Evolutionary conservation across 1,140 invertebrate genomes (phyloP), one percentile per base, ranked within the genome.

Genomic region (Cryptotermes secundus): DNA sequence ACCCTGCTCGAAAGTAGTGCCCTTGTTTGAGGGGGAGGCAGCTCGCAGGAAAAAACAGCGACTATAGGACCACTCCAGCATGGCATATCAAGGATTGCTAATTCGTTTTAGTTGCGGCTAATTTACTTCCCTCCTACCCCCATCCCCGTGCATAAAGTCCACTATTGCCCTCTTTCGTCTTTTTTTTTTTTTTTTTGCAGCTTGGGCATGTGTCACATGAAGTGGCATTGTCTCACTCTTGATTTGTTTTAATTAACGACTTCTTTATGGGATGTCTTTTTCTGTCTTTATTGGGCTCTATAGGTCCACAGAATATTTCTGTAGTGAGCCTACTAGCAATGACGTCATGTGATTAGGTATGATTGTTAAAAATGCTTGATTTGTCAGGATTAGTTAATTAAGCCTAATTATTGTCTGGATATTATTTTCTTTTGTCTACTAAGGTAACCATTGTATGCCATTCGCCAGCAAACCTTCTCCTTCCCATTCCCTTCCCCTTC

Each of bases 11-110:
- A 59, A 59, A 59, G 53, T 59, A 59, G 19, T 59, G 7, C 53
- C 53, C 53, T 59, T 22, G 53, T 59, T 59, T 59, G 9, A 59
- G 53, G 53, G 53, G 53, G 53, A 59, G 53, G 53, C 0, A 42
- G 38, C 38, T 42, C 9, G 16, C 38, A 42, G 38, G 6, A 49
- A 49, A 49, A 49, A 49, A 3, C 45, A 22, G 19, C 16, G 45
- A 22, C 45, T 49, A 1, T 22, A 72, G 1, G 59, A 31, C 59
- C 59, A 31, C 59, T 31, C 59, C 59, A 72, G 59, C 59, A 16
- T 31, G 59, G 81, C 36, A 82, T 82, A 82, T 82, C 81, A 82
- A 82, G 81, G 81, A 82, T 82, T 82, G 81, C 81, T 82, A 82
- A 82, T 82, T 82, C 53, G 81, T 82, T 82, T 82, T 82, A 82